Evolutionary conservation across 2,888 invertebrate species (phyloP).

Genomic region (Hylaea fasciaria): DNA sequence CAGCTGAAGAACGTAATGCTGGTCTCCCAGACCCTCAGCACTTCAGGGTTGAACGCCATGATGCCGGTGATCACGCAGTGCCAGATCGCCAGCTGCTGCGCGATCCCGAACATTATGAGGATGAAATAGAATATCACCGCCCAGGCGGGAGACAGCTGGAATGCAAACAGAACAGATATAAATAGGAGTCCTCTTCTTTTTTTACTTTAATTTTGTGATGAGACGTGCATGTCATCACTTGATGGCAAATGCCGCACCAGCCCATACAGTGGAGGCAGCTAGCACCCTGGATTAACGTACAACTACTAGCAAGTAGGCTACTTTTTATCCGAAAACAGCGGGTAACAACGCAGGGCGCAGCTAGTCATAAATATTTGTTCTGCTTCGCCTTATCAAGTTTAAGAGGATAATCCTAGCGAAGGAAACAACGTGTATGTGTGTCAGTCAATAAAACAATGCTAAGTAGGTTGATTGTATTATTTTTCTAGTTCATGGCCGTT

Average conservation of each 20-base stretch:
- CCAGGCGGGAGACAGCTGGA: constrained; percentile 93
- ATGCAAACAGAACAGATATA: constrained; percentile 23
- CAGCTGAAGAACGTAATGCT: constrained; percentile 94
- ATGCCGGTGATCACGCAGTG: constrained; percentile 95
- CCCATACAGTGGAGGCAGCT: too few relatives aligned
- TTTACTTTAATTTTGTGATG: too few relatives aligned
- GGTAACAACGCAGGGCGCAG: too few relatives aligned
- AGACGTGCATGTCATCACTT: too few relatives aligned
- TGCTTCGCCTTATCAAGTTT: constrained; percentile 9
- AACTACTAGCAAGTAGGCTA: too few relatives aligned
- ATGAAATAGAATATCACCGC: constrained; percentile 93
- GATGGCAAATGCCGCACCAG: too few relatives aligned
- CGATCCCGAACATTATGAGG: constrained; percentile 93
- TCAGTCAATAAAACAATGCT: constrained; percentile 17
- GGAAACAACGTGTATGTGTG: constrained; percentile 4
- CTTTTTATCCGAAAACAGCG: too few relatives aligned
- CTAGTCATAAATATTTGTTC: too few relatives aligned
- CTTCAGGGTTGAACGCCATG: constrained; percentile 90
- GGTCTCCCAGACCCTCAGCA: constrained; percentile 91
- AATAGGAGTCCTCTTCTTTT: too few relatives aligned
- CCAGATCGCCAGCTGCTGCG: constrained; percentile 96
- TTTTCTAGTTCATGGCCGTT: too few relatives aligned
- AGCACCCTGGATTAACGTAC: too few relatives aligned
- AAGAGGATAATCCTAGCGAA: constrained; percentile 18
- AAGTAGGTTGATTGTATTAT: constrained; percentile 9